Evolutionary conservation across 53 echinoderm and acorn worm genomes (phyloP).

Genomic region (Antedon mediterranea): DNA sequence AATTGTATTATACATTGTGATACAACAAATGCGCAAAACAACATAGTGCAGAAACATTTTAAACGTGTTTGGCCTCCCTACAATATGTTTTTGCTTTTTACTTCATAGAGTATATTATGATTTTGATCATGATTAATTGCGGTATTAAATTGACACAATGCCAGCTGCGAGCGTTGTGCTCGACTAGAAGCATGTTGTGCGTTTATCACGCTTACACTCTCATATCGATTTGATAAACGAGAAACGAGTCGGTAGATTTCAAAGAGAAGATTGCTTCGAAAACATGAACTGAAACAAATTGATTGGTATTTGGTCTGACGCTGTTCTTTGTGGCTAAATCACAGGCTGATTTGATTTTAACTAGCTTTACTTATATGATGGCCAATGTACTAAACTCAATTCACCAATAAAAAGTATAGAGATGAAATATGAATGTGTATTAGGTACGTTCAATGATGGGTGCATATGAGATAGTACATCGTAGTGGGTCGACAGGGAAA

Average conservation of each 20-base stretch:
- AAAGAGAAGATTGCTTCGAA: not conserved
- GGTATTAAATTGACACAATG: not conserved
- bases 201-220: not conserved
- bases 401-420: not conserved
- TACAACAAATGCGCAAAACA: too few species aligned
- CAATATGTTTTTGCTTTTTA: not conserved
- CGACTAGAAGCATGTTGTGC: not conserved
- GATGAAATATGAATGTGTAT: not conserved
- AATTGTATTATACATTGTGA: too few species aligned
- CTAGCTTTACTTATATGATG: not conserved
- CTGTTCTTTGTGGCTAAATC: not conserved
- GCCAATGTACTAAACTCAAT: not conserved
- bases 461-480: not conserved
- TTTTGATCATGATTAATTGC: not conserved
- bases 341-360: not conserved
- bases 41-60: too few species aligned
- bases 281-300: not conserved
- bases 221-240: conserved; percentile 1
- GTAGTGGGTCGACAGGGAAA: not conserved
- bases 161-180: not conserved
- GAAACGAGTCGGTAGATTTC: not conserved
- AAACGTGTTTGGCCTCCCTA: not conserved
- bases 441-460: not conserved
- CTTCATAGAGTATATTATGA: not conserved
- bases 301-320: not conserved